Evolutionary conservation across 2,888 invertebrate genomes (phyloP), one percentile per base, ranked within the genome.

Genomic region (Brachylomia viminalis): DNA sequence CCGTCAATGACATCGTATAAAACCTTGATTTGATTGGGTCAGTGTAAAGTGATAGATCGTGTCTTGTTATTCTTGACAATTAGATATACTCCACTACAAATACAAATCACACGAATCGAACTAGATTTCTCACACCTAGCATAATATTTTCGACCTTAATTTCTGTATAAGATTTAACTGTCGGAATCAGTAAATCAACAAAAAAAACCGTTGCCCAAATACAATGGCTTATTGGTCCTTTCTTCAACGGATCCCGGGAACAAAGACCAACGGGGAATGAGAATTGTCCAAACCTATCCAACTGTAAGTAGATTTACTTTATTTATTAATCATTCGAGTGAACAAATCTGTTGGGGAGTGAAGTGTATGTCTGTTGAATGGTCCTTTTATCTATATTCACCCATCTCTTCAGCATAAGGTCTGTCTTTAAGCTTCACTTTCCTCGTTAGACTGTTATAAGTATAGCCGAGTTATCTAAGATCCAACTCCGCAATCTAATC

Each of bases 11-110:
- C 85, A 77, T 77, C 69, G 52, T 45, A 38, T 23, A 71, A 58
- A 81, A 79, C 85, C 85, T 86, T 85, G 87, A 77, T 72, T 33
- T 64, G 62, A 77, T 72, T 72, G 77, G 79, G 38, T 59, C 49
- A 47, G 15, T 42, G 38, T 69, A 74, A 82, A 87, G 84, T 84
- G 69, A 80, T 66, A 72, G 84, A 83, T 59, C 15, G 47, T 70
- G 30, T 20, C 27, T 38, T 54, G 49, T 58, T 72, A 33, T 42
- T 27, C 47, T 38, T 69, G 72, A 52, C 59, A 82, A 38, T 71
- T 67, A 47, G 52, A 83, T 71, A n/a, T 42, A 30, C 30, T 20
- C 8, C 20, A 23, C 42, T 68, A n/a, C 1, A 23, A n/a, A 79
- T 45, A 82, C 42, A 66, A 58, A 62, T 33, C 7, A 64, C 0